Conservation (phyloP, 2,888 invertebrate species). For the Morpho deidamia region DNA sequence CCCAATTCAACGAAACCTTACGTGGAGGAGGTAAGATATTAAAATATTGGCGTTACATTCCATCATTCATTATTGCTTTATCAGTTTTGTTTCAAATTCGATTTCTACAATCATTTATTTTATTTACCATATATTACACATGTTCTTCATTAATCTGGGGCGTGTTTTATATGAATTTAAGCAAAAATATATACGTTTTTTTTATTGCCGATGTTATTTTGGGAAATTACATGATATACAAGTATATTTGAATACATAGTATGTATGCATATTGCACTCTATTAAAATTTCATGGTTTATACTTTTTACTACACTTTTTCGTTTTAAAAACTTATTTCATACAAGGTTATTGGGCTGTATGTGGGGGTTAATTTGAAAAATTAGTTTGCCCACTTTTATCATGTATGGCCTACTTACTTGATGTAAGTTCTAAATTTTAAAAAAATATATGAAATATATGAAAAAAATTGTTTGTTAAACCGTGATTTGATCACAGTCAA, state of each 20-base stretch:
- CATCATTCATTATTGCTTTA: neutral
- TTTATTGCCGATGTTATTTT: neutral
- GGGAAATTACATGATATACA: neutral
- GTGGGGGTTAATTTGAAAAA: too few relatives aligned
- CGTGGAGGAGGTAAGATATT: constrained; percentile 42
- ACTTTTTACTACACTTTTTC: neutral
- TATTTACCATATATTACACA: neutral
- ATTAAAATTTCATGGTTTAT: neutral
- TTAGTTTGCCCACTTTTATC: too few relatives aligned
- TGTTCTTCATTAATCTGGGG: neutral
- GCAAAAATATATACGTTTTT: neutral
- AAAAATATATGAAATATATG: too few relatives aligned
- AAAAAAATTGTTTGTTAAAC: too few relatives aligned
- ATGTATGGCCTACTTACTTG: too few relatives aligned
- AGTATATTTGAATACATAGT: too few relatives aligned
- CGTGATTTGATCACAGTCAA: too few relatives aligned
- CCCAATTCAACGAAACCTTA: constrained; percentile 92
- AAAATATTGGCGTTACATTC: neutral
- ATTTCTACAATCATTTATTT: neutral
- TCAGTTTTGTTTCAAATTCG: neutral
- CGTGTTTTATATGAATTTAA: too few relatives aligned
- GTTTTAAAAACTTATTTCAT: too few relatives aligned
- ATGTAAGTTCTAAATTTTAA: too few relatives aligned
- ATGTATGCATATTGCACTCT: too few relatives aligned
- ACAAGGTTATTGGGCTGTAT: too few relatives aligned